Percentiles rank a stretch among this genome's conserved stretches.
phyloP scores from a whole-genome alignment of 1,140 invertebrate genomes.

The Fopius arisanus region DNA sequence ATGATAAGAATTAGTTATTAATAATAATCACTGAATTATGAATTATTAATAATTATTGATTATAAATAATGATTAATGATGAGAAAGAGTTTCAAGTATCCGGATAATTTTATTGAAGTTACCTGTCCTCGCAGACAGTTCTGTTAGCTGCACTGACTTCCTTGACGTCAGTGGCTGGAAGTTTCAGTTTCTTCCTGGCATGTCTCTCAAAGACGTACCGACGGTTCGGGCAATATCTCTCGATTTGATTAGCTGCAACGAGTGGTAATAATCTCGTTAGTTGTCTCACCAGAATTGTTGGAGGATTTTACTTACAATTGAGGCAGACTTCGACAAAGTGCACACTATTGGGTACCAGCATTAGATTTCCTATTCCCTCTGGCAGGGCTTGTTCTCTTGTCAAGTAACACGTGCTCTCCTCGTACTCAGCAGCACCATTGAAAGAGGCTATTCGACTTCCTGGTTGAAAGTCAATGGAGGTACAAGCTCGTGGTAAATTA shows the following conservation, averaged over 20 bases:
- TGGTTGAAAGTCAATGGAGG: slow-evolving; percentile 89
- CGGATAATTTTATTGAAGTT: slow-evolving; percentile 8
- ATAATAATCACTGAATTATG: too few species aligned
- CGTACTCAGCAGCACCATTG: slow-evolving; percentile 83
- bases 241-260: slow-evolving; percentile 78
- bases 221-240: slow-evolving; percentile 85
- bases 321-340: slow-evolving; percentile 91
- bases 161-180: slow-evolving; percentile 79
- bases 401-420: slow-evolving; percentile 89
- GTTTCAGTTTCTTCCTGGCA: slow-evolving; percentile 81
- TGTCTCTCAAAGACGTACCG: slow-evolving; percentile 88
- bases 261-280: background rate
- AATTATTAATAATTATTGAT: too few species aligned
- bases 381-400: slow-evolving; percentile 84
- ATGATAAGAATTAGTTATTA: too few species aligned
- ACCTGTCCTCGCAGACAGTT: slow-evolving; percentile 88
- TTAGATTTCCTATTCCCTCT: slow-evolving; percentile 85
- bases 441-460: slow-evolving; percentile 83
- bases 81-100: too few species aligned
- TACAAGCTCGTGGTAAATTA: slow-evolving; percentile 81
- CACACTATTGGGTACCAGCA: slow-evolving; percentile 84
- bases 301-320: slow-evolving; percentile 74
- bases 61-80: too few species aligned
- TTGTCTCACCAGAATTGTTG: too few species aligned
- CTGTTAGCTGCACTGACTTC: slow-evolving; percentile 81